Evolutionary conservation across 2,888 invertebrate genomes (phyloP).

Genomic region (Eumacrocentrus americanus): DNA sequence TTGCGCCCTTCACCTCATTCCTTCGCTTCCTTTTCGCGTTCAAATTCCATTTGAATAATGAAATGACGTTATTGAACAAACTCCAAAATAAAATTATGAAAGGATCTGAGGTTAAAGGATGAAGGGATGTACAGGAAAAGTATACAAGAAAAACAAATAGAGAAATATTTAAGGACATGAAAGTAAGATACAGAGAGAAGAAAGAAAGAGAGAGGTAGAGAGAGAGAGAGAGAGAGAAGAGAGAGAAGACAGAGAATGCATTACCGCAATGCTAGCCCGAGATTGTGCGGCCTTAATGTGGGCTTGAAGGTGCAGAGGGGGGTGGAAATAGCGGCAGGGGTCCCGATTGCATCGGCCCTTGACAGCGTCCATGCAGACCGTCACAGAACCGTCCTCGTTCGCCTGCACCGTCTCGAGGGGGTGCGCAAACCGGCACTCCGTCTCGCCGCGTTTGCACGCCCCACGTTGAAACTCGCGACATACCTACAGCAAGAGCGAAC

Average conservation of each 20-base stretch:
- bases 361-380: constrained; percentile 99
- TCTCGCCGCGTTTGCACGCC: constrained; percentile 96
- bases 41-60: neutral
- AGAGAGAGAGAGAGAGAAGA: constrained; percentile 41
- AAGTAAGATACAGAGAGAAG: constrained; percentile 37
- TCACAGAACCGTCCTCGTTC: constrained; percentile 98
- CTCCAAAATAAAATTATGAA: neutral
- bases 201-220: constrained; percentile 20
- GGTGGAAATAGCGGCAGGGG: constrained; percentile 99
- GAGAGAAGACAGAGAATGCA: constrained; percentile 60
- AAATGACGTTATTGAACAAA: neutral
- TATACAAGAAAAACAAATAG: constrained; percentile 25
- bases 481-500: constrained; percentile 76
- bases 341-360: constrained; percentile 98
- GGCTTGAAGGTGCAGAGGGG: constrained; percentile 99
- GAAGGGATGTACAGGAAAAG: too few species aligned
- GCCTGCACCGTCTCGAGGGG: constrained; percentile 95
- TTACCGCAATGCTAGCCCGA: constrained; percentile 69
- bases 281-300: constrained; percentile 98
- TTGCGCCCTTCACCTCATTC: neutral
- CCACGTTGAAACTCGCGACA: constrained; percentile 99
- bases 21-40: neutral
- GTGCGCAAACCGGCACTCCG: constrained; percentile 99
- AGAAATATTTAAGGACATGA: constrained; percentile 35
- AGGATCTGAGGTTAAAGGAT: too few species aligned